Conservation (phyloP, 2,113 vertebrate genomes). For the Takifugu bimaculatus region DNA sequence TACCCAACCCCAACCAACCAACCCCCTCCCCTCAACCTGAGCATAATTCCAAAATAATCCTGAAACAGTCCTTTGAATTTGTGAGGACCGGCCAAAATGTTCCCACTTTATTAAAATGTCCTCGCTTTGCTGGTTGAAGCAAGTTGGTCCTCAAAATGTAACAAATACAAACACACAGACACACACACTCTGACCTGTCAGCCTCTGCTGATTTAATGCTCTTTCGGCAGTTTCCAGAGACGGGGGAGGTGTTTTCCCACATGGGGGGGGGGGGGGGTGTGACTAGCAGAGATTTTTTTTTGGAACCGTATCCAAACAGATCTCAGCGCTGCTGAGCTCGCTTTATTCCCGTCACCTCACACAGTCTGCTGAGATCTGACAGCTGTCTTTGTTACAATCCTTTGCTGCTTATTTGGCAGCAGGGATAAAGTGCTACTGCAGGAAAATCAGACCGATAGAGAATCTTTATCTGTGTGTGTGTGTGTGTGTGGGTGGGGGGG, state of each 20-base stretch:
- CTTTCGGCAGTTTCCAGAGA: no score
- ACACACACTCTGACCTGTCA: not conserved
- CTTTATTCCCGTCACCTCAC: constrained; percentile 1
- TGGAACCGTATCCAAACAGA: constrained; percentile 15
- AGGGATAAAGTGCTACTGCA: no score
- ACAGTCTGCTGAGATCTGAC: not conserved
- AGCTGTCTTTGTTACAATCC: not conserved
- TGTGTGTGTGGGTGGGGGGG: no score
- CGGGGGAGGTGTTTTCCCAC: no score
- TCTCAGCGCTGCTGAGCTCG: not conserved
- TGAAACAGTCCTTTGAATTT: not conserved
- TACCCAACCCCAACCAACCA: no score
- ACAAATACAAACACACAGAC: not conserved
- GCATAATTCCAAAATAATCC: not conserved
- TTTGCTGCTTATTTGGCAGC: not conserved
- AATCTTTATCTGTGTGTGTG: no score
- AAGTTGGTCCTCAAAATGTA: not conserved
- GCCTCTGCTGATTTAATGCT: no score
- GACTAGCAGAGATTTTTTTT: constrained; percentile 8
- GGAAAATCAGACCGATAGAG: no score
- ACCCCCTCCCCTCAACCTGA: no score
- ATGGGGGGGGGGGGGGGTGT: not conserved
- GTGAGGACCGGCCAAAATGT: no score
- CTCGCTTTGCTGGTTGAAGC: no score
- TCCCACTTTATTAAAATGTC: no score